Conservation (phyloP, 2,888 invertebrate species). For the Eutolmus rufibarbis region DNA sequence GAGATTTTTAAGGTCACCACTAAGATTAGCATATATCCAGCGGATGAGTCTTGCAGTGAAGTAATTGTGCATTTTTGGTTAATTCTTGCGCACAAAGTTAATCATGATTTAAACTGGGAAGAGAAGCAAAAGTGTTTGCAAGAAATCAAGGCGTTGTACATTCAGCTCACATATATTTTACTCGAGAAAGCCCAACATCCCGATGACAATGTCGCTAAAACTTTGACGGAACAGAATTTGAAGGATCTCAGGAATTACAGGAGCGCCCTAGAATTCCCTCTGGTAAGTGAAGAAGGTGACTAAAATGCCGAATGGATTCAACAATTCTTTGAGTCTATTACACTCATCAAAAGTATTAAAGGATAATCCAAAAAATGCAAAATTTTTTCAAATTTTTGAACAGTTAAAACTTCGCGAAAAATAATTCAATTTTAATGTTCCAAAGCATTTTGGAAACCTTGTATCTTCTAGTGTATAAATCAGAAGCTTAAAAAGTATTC, state of each 20-base stretch:
- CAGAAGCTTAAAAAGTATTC: too few relatives aligned
- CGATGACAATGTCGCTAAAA: constrained; percentile 66
- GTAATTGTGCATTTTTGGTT: constrained; percentile 93
- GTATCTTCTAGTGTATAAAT: too few relatives aligned
- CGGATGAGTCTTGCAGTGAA: constrained; percentile 86
- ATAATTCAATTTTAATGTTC: too few relatives aligned
- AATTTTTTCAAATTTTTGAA: too few relatives aligned
- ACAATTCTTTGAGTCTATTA: too few relatives aligned
- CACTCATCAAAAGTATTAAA: too few relatives aligned
- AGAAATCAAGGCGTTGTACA: constrained; percentile 78
- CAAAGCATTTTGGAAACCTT: too few relatives aligned
- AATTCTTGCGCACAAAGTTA: constrained; percentile 71
- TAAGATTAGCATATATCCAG: constrained; percentile 81
- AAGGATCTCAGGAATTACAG: constrained; percentile 88
- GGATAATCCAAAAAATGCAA: too few relatives aligned
- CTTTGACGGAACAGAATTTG: constrained; percentile 64
- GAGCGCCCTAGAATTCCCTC: constrained; percentile 75
- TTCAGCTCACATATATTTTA: constrained; percentile 77
- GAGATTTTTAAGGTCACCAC: constrained; percentile 81
- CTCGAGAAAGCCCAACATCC: constrained; percentile 83
- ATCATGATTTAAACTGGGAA: constrained; percentile 56
- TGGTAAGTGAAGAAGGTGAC: constrained; percentile 71
- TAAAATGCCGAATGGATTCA: too few relatives aligned
- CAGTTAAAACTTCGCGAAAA: too few relatives aligned
- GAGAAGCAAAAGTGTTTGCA: constrained; percentile 59